Percentiles rank a stretch among this genome's conserved stretches.
Evolutionary conservation across 2,888 invertebrate species (phyloP).

Genomic region (Cephus pygmeus): DNA sequence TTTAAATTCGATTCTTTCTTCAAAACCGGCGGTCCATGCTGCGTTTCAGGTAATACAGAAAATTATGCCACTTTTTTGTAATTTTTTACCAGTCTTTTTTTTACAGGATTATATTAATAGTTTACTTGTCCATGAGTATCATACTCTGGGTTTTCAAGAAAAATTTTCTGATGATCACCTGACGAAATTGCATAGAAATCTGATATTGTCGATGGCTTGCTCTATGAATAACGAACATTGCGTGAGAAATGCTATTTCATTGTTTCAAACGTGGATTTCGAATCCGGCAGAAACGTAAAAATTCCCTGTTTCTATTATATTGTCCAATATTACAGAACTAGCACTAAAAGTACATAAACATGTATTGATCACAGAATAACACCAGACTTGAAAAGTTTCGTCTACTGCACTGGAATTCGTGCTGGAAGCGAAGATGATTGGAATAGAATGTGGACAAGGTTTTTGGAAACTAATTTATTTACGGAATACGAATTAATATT

Average conservation of each 20-base stretch:
- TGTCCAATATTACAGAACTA: not conserved
- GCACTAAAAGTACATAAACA: not conserved
- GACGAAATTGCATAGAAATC: slow-evolving; percentile 39
- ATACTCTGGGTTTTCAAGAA: slow-evolving; percentile 26
- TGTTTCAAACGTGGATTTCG: slow-evolving; percentile 47
- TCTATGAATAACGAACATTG: slow-evolving; percentile 39
- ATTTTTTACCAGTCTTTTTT: not conserved
- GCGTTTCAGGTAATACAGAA: not conserved
- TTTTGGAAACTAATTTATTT: slow-evolving; percentile 71
- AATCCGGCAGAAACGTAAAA: slow-evolving; percentile 26
- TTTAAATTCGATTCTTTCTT: slow-evolving; percentile 77
- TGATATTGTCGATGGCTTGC: slow-evolving; percentile 45
- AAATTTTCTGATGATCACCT: slow-evolving; percentile 27
- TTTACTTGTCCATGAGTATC: not conserved
- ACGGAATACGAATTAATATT: slow-evolving; percentile 78
- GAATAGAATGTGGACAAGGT: slow-evolving; percentile 74
- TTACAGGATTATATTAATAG: not conserved
- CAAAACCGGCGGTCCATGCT: not conserved
- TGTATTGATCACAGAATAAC: slow-evolving; percentile 29
- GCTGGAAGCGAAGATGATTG: slow-evolving; percentile 73
- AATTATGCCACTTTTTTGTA: not conserved
- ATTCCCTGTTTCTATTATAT: not conserved
- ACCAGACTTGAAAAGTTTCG: slow-evolving; percentile 73
- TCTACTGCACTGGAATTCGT: slow-evolving; percentile 81
- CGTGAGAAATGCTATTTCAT: slow-evolving; percentile 30